phyloP scores from a whole-genome alignment of 2,888 invertebrate species.

The Chalcis sispes region DNA sequence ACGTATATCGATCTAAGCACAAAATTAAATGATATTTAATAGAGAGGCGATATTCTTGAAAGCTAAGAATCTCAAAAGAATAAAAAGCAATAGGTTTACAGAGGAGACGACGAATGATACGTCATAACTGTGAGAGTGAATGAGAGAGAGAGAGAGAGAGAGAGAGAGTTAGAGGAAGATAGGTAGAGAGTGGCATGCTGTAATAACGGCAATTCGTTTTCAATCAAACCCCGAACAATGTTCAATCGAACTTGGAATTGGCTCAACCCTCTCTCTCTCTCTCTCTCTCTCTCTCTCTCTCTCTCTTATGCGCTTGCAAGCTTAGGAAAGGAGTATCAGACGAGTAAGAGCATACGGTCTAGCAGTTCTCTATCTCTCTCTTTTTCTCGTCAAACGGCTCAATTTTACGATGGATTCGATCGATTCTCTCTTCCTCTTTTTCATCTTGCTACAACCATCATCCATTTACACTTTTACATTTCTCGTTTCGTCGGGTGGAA shows the following conservation, averaged over 20 bases:
- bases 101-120: no score
- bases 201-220: slow-evolving; percentile 55
- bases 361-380: not conserved
- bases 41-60: no score
- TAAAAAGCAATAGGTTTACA: no score
- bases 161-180: not conserved
- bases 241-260: slow-evolving; percentile 55
- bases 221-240: slow-evolving; percentile 54
- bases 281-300: slow-evolving; percentile 8
- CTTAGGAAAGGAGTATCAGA: not conserved
- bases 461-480: slow-evolving; percentile 28
- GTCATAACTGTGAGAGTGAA: not conserved
- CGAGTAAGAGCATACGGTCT: not conserved
- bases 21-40: no score
- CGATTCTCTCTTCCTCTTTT: no score
- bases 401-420: no score
- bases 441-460: no score
- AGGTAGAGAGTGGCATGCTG: slow-evolving; percentile 23
- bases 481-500: slow-evolving; percentile 47
- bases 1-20: no score
- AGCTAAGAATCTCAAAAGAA: no score
- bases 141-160: not conserved
- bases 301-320: slow-evolving; percentile 9
- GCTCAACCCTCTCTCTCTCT: slow-evolving; percentile 18
- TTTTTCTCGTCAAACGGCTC: not conserved